Conservation (phyloP, 2,888 invertebrate species). For the Patella depressa region DNA sequence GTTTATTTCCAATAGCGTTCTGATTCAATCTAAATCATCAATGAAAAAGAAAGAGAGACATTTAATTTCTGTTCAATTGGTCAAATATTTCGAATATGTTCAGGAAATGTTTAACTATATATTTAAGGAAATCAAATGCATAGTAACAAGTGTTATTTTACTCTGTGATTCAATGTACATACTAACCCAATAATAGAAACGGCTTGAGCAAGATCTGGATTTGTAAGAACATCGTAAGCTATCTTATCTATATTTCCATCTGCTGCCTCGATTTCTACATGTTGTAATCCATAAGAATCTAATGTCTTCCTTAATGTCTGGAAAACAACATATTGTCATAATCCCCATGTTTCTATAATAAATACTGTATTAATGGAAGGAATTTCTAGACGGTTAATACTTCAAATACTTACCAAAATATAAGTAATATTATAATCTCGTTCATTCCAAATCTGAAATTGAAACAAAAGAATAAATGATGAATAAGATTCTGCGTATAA, state of each 20-base stretch:
- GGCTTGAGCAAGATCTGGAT: slow-evolving; percentile 48
- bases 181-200: slow-evolving; percentile 65
- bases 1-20: no score
- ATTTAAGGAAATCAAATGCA: no score
- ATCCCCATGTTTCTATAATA: not conserved
- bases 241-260: slow-evolving; percentile 51
- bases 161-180: not conserved
- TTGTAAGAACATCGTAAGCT: slow-evolving; percentile 49
- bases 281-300: slow-evolving; percentile 46
- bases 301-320: slow-evolving; percentile 51
- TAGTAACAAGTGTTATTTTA: no score
- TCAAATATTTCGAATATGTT: no score
- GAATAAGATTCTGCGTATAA: no score
- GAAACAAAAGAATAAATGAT: no score
- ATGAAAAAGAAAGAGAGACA: no score
- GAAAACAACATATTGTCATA: not conserved
- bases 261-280: slow-evolving; percentile 61
- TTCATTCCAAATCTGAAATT: slow-evolving; percentile 68
- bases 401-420: slow-evolving; percentile 50
- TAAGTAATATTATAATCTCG: slow-evolving; percentile 57
- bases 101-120: no score
- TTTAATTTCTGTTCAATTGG: no score
- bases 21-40: no score
- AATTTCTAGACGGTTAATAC: not conserved
- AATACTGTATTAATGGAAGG: not conserved